phyloP scores from a whole-genome alignment of 2,888 invertebrate species.

The Chouioia cunea region DNA sequence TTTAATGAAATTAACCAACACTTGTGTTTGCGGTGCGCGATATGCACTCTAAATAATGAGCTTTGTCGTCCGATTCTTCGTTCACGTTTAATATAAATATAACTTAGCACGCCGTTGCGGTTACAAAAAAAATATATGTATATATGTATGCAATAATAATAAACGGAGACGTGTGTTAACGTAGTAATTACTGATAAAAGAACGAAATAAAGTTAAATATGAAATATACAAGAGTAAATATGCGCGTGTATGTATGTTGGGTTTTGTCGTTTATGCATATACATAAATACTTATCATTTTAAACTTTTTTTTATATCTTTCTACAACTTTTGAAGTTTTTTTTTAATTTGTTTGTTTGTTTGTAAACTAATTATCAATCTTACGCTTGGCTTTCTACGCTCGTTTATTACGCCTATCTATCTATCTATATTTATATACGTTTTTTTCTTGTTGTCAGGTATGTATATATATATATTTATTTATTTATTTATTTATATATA shows the following conservation, averaged over 20 bases:
- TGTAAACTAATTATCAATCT: too few relatives aligned
- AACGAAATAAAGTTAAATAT: constrained; percentile 15
- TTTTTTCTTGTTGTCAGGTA: constrained; percentile 3
- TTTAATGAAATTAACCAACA: background rate
- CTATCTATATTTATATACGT: background rate
- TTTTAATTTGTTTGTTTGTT: constrained; percentile 3
- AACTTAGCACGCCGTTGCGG: constrained; percentile 3
- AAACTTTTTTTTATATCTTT: constrained; percentile 15
- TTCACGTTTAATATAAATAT: constrained; percentile 10
- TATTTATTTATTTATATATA: too few relatives aligned
- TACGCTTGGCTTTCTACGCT: too few relatives aligned
- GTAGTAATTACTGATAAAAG: constrained; percentile 17
- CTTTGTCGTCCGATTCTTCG: constrained; percentile 36
- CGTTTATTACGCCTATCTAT: background rate
- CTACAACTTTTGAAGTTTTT: constrained; percentile 4
- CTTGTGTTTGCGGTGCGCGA: too few relatives aligned
- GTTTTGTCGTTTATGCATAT: background rate
- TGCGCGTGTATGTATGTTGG: too few relatives aligned
- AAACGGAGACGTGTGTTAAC: background rate
- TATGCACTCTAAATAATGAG: background rate
- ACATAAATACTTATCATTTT: background rate
- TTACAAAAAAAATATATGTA: constrained; percentile 8
- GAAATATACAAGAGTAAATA: constrained; percentile 11
- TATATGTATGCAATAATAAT: constrained; percentile 8
- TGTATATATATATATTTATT: constrained; percentile 1